Conservation (phyloP, 2,888 invertebrate genomes). For the Panzeria rudis region DNA sequence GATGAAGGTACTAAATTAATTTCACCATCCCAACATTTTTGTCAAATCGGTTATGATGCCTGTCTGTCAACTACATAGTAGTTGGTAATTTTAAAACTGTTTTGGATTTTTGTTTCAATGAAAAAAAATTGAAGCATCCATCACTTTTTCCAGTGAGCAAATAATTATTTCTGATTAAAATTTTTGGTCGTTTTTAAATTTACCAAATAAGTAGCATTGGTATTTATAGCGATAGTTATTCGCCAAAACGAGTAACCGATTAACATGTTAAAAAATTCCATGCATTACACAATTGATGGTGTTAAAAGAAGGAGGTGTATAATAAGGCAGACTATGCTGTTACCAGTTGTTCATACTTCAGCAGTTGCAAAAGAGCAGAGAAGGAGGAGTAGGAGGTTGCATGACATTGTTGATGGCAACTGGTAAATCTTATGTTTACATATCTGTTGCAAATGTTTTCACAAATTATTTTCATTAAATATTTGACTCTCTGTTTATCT, state of each 20-base stretch:
- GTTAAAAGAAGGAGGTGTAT: conserved; percentile 12
- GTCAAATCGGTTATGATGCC: neutral
- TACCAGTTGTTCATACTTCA: conserved; percentile 10
- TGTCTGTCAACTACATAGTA: neutral
- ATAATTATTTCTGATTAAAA: conserved; percentile 46
- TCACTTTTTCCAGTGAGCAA: conserved; percentile 28
- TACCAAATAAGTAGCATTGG: conserved; percentile 45
- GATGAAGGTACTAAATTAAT: neutral
- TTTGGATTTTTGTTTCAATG: neutral
- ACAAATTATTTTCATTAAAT: conserved; percentile 63
- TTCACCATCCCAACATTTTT: neutral
- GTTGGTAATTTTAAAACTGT: neutral
- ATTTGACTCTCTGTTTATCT: conserved; percentile 39
- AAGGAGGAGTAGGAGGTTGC: conserved; percentile 1
- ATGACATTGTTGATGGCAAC: conserved; percentile 60
- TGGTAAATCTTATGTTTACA: conserved; percentile 66
- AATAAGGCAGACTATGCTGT: neutral
- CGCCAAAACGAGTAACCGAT: conserved; percentile 53
- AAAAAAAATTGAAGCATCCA: neutral
- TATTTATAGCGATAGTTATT: conserved; percentile 44
- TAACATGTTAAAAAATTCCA: conserved; percentile 44
- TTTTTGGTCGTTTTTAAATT: conserved; percentile 39
- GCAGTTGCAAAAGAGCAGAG: neutral
- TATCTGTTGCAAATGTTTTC: conserved; percentile 69
- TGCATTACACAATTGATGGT: conserved; percentile 17